Evolutionary conservation across 2,888 invertebrate species (phyloP).

Genomic region (Gortyna flavago): DNA sequence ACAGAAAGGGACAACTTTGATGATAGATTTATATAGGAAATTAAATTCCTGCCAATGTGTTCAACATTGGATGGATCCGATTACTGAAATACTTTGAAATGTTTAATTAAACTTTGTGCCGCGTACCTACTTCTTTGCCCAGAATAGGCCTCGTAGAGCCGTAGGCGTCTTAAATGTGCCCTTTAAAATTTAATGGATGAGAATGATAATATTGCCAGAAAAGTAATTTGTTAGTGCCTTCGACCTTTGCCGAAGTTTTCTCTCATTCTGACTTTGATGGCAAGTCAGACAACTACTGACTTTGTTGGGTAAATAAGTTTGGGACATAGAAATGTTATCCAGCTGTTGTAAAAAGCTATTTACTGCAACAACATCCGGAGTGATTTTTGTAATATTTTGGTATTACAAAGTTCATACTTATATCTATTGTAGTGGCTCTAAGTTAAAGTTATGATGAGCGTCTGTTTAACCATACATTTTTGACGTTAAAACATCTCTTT

Average conservation of each 20-base stretch:
- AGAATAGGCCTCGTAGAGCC: conserved; percentile 15
- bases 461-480: neutral
- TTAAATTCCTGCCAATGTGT: conserved; percentile 48
- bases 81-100: conserved; percentile 47
- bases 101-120: conserved; percentile 50
- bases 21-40: conserved; percentile 53
- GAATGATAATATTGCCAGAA: conserved; percentile 24
- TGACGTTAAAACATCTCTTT: neutral
- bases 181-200: conserved; percentile 24
- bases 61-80: conserved; percentile 30
- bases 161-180: conserved; percentile 11
- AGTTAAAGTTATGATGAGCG: too few species aligned
- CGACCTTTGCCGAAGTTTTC: conserved; percentile 19
- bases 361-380: neutral
- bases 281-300: neutral
- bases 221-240: conserved; percentile 32
- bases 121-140: conserved; percentile 6
- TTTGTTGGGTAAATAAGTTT: neutral
- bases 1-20: conserved; percentile 20
- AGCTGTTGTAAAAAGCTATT: neutral
- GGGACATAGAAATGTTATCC: accelerated
- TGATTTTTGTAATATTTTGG: neutral
- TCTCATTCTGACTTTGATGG: neutral
- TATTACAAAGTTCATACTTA: neutral
- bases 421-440: too few species aligned